Evolutionary conservation across 2,888 invertebrate genomes (phyloP).

Genomic region (Pycnomerus fuliginosus): DNA sequence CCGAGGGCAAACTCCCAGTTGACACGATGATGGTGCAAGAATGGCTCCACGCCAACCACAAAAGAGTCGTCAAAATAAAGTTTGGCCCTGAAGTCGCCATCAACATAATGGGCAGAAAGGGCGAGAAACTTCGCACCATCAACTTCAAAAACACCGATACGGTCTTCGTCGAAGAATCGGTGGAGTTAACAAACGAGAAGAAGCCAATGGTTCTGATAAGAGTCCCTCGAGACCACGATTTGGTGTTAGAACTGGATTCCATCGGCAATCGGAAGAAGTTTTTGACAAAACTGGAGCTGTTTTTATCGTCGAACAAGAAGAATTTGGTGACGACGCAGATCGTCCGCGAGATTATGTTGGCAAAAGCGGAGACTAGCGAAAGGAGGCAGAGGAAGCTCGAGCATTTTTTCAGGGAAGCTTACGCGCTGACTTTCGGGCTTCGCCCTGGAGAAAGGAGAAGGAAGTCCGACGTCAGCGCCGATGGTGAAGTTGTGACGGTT

Average conservation of each 20-base stretch:
- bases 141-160: constrained; percentile 74
- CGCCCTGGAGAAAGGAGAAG: constrained; percentile 81
- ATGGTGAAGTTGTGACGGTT: constrained; percentile 83
- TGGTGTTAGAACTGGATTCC: constrained; percentile 88
- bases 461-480: constrained; percentile 68
- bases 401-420: constrained; percentile 95
- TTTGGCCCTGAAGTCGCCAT: constrained; percentile 87
- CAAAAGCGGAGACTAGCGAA: constrained; percentile 91
- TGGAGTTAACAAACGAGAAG: constrained; percentile 71
- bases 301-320: constrained; percentile 80
- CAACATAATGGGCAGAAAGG: constrained; percentile 86
- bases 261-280: constrained; percentile 80
- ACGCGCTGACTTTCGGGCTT: constrained; percentile 88
- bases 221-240: constrained; percentile 86
- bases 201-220: constrained; percentile 80
- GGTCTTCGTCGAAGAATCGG: constrained; percentile 86
- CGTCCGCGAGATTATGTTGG: constrained; percentile 82
- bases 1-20: constrained; percentile 65
- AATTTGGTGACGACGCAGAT: constrained; percentile 71
- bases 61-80: constrained; percentile 83
- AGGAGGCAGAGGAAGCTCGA: constrained; percentile 89
- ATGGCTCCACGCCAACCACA: constrained; percentile 92
- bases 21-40: constrained; percentile 93
- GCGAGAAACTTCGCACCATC: constrained; percentile 84
- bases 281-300: constrained; percentile 81